phyloP scores from a whole-genome alignment of 2,113 vertebrate genomes.

The Podarcis muralis region DNA sequence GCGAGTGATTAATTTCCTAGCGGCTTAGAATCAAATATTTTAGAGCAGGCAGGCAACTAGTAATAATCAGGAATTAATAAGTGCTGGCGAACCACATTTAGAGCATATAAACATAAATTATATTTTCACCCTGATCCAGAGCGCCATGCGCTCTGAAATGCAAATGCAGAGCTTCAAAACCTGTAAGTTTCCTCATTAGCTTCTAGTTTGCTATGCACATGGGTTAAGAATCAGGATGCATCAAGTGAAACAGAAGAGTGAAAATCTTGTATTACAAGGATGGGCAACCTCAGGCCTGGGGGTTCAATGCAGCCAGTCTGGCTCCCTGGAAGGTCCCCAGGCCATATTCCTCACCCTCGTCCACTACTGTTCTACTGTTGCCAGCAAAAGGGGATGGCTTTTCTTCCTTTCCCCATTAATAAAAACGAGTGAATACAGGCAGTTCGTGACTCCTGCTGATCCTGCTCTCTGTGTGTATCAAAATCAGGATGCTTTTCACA shows the following conservation, averaged over 20 bases:
- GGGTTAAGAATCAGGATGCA: neutral
- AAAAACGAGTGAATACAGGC: neutral
- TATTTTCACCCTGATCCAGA: neutral
- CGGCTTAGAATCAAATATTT: neutral
- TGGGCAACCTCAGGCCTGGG: neutral
- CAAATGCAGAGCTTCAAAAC: neutral
- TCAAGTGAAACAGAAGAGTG: neutral
- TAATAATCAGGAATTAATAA: neutral
- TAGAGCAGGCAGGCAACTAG: neutral
- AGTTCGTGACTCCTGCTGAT: neutral
- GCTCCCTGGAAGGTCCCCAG: too few species aligned
- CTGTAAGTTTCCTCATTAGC: neutral
- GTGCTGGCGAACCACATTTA: neutral
- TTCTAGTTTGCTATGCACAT: neutral
- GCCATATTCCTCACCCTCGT: too few species aligned
- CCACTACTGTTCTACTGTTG: too few species aligned
- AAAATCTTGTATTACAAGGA: neutral
- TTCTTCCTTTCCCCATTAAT: neutral
- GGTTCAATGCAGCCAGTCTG: neutral
- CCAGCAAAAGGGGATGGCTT: neutral
- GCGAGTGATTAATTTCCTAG: constrained; percentile 3
- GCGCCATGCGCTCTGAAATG: neutral
- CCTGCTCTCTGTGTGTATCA: neutral
- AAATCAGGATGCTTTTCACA: neutral
- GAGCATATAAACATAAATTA: neutral